Conservation (phyloP, 2,113 vertebrate species). For the Marmota flaviventris region DNA sequence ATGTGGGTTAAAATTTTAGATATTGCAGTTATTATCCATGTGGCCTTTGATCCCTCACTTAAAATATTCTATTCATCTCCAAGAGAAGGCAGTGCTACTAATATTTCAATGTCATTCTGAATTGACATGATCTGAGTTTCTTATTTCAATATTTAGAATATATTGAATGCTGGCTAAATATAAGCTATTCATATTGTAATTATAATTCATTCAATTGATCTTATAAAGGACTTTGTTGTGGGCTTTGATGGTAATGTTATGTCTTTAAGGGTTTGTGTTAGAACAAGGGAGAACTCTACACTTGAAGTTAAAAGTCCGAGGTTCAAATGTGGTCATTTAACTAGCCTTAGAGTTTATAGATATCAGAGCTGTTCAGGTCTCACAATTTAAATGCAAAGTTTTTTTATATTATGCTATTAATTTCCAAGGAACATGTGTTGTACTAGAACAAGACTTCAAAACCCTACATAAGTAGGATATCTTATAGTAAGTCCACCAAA, state of each 20-base stretch:
- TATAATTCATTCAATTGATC: neutral
- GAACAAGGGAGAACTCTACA: neutral
- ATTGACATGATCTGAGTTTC: neutral
- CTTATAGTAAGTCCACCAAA: neutral
- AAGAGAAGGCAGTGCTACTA: neutral
- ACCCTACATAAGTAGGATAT: neutral
- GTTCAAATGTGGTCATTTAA: neutral
- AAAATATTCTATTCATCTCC: neutral
- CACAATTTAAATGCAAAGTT: neutral
- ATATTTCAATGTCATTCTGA: neutral
- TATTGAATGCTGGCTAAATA: neutral
- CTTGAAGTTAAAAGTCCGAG: neutral
- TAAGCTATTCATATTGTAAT: neutral
- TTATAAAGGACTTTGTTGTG: neutral
- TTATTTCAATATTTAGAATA: neutral
- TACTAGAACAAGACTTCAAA: neutral
- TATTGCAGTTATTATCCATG: neutral
- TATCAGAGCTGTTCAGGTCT: neutral
- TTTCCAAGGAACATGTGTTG: neutral
- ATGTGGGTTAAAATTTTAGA: neutral
- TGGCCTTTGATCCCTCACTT: neutral
- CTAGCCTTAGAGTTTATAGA: neutral
- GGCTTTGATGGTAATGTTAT: neutral
- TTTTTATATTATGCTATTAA: neutral
- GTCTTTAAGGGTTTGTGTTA: neutral